Base-by-base conservation (phyloP, 2,888 invertebrate species). In the Calameuta filiformis region DNA sequence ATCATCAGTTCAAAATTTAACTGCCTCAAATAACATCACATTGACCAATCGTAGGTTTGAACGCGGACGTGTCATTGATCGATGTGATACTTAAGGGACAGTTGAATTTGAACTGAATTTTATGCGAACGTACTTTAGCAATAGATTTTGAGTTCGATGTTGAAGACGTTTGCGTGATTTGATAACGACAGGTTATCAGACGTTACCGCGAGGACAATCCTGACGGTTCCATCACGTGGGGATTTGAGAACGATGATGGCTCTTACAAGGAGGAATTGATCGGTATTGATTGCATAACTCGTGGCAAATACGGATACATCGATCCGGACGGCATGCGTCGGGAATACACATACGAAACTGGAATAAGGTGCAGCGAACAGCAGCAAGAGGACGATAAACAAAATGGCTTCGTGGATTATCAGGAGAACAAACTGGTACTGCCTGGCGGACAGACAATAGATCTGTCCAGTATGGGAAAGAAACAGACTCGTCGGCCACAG, bases 201-300 rank as follows among this genome's bases (percentile, higher is more conserved):
- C 83, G 90, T 73, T 97, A 94, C 92, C 94, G 96, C 76, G 96
- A 96, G 73, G 96, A 97, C 90, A 96, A 96, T 87, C 93, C 94
- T 35, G 96, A 96, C 85, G 90, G 90, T 71, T 96, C 95, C 88
- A 97, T 97, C 85, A 95, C 96, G 0, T 97, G 97, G 97, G 97
- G 97, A 75, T 97, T 95, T 88, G 97, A 97, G 91, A 97, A 97
- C 89, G 97, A 97, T 85, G 97, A 97, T 87, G 97, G 97, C 34
- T 95, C 96, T 2, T 97, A 96, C 91, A 97, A 97, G 89, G 97
- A 97, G 89, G 97, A 97, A 92, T 94, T 94, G 12, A 96, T 97
- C 84, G 97, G 97, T 73, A 92, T 94, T 15, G 96, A 97, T 90
- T 96, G 96, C 87, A 91, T 96, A 80, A 95, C 95, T 15, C 94